Evolutionary conservation across 2,888 invertebrate genomes (phyloP), one percentile per base, ranked within the genome.

Genomic region (Lampropteryx suffumata): DNA sequence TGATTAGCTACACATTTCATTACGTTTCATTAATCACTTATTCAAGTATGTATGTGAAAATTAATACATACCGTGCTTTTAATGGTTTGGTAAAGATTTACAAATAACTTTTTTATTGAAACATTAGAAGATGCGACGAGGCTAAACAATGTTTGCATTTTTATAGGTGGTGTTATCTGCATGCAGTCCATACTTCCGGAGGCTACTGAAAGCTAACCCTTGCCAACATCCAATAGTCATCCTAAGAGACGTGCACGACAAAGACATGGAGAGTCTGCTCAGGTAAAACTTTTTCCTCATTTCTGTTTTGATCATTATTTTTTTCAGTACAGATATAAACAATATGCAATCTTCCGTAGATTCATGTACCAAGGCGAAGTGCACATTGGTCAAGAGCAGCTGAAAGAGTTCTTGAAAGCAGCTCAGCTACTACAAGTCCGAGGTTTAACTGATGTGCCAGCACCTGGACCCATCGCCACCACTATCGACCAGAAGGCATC

Each of bases 311-410:
- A 32, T 4, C 13, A 7, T 36, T 26, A 3, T 1, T 13, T 7
- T 1, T 0, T 11, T 8, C 3, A 17, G 1, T 17, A 4, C 8
- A 13, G n/a, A 4, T 7, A 9, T 7, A 37, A 32, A 37, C 11
- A 37, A 9, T 32, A 29, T 10, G 7, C 21, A 28, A 12, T 21
- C 35, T 12, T 39, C 35, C 27, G 9, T 39, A 94, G 94, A 84
- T 97, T 97, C 91, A 97, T 97, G 96, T 97, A 97, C 84, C 96
- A 96, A 83, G 97, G 97, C 55, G 97, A 97, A 84, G 97, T 97
- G 26, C 95, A 96, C 82, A 95, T 97, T 66, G 95, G 96, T 14
- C 96, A 97, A 80, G 96, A 96, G 70, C 95, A 96, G 78, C 90
- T 97, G 67, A 94, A 95, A 60, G 96, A 96, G 79, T 96, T 97